Percentiles rank a stretch among this genome's conserved stretches.
These are phyloP conservation scores for Watsonalla cultraria DNA, from an alignment of 2,888 invertebrate species.

Conservation along the genomic window DNA sequence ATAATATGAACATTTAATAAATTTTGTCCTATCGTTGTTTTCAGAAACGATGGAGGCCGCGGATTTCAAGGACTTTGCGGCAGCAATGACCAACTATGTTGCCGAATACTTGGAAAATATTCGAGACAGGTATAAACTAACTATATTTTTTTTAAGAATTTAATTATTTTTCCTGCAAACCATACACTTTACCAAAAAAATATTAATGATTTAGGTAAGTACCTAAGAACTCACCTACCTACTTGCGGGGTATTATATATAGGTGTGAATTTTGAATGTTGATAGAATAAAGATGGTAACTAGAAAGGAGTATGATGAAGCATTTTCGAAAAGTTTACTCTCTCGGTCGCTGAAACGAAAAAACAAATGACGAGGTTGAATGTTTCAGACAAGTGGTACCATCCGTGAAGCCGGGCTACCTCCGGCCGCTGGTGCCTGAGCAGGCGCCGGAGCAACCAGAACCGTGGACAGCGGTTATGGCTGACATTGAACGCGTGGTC, in stretches of 20 bases:
- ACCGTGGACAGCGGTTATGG: constrained; percentile 93
- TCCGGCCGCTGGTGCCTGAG: constrained; percentile 90
- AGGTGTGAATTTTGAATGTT: too few species aligned
- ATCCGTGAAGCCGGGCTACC: constrained; percentile 95
- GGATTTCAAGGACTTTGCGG: constrained; percentile 91
- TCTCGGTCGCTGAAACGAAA: too few species aligned
- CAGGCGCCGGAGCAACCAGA: constrained; percentile 91
- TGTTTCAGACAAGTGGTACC: constrained; percentile 89
- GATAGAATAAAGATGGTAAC: too few species aligned
- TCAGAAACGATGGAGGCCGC: constrained; percentile 85
- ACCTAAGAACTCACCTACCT: too few species aligned
- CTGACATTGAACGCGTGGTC: constrained; percentile 94
- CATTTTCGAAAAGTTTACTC: too few species aligned
- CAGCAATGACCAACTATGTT: constrained; percentile 96
- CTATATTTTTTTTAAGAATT: too few species aligned
- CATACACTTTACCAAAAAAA: too few species aligned
- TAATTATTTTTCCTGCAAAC: too few species aligned
- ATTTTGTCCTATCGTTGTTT: constrained; percentile 13
- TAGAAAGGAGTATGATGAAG: too few species aligned
- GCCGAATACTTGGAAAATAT: constrained; percentile 96
- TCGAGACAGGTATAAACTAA: constrained; percentile 93
- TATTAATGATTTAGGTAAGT: too few species aligned
- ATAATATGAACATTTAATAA: not conserved
- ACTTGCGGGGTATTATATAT: too few species aligned
- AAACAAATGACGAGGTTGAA: not conserved